A percentile compares a stretch with the other conserved stretches of the same genome.
Evolutionary conservation across 1,140 invertebrate species (phyloP).

Genomic region (Drosophila setifemur): DNA sequence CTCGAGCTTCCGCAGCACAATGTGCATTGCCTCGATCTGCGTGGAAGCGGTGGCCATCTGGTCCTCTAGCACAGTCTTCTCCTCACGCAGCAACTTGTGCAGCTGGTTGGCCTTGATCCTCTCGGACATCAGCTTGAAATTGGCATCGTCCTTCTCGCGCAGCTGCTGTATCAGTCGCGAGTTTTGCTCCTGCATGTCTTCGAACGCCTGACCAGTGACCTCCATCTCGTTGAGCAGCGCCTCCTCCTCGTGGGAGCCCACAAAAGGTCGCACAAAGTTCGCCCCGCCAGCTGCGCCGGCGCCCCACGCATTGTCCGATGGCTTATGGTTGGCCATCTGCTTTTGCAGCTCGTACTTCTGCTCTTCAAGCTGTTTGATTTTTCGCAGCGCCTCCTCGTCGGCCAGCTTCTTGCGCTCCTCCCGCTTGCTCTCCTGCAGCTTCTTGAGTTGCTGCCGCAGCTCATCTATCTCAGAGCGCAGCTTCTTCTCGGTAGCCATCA

Average conservation of each 20-base stretch:
- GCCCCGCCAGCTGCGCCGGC: slow-evolving; percentile 47
- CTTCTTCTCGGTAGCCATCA: slow-evolving; percentile 98
- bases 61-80: slow-evolving; percentile 83
- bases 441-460: slow-evolving; percentile 91
- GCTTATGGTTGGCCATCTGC: slow-evolving; percentile 92
- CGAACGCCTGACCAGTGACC: slow-evolving; percentile 99
- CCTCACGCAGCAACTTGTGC: slow-evolving; percentile 96
- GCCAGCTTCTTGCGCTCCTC: slow-evolving; percentile 96
- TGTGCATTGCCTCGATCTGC: slow-evolving; percentile 97
- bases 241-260: slow-evolving; percentile 94
- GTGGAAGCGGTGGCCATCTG: slow-evolving; percentile 91
- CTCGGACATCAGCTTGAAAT: slow-evolving; percentile 99
- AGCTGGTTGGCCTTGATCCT: slow-evolving; percentile 98
- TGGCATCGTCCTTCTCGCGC: slow-evolving; percentile 98
- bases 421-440: slow-evolving; percentile 94
- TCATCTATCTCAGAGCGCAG: slow-evolving; percentile 94
- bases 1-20: slow-evolving; percentile 96
- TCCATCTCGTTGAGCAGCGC: slow-evolving; percentile 99
- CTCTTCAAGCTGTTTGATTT: slow-evolving; percentile 97
- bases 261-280: slow-evolving; percentile 84
- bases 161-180: slow-evolving; percentile 97
- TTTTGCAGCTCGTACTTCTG: slow-evolving; percentile 92
- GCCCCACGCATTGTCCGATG: slow-evolving; percentile 86
- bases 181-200: slow-evolving; percentile 99
- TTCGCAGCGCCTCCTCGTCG: slow-evolving; percentile 96